Evolutionary conservation across 2,797 vertebrate species (phyloP).

Genomic region (Balearica regulorum): DNA sequence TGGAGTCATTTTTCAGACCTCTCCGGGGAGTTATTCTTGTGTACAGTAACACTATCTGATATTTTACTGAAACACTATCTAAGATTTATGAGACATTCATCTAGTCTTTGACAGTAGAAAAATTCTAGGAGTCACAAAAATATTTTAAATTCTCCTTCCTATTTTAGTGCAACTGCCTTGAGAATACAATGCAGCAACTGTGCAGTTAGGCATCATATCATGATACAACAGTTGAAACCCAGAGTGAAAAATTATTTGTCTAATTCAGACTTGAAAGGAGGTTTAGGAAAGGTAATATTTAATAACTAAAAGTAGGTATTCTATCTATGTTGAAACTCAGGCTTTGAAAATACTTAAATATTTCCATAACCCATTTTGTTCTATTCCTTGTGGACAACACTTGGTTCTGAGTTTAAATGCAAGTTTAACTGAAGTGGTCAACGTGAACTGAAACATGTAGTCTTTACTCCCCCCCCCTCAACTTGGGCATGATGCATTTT

Average conservation of each 20-base stretch:
- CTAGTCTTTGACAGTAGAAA: not conserved
- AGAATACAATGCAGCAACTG: not conserved
- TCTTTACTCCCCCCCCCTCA: not conserved
- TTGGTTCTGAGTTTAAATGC: not conserved
- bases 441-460: not conserved
- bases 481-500: not conserved
- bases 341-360: not conserved
- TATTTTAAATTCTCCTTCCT: not conserved
- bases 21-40: not conserved
- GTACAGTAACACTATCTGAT: not conserved
- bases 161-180: not conserved
- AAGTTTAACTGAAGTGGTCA: not conserved
- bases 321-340: not conserved
- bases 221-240: not conserved
- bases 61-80: not conserved
- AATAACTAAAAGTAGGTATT: not conserved
- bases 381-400: not conserved
- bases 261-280: not conserved
- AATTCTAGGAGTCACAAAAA: slow-evolving; percentile 4
- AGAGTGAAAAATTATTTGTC: not conserved
- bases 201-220: not conserved
- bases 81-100: not conserved
- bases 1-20: not conserved
- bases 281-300: not conserved
- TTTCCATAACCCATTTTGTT: not conserved